Evolutionary conservation across 1,140 invertebrate genomes (phyloP).

Genomic region (Portunus trituberculatus): DNA sequence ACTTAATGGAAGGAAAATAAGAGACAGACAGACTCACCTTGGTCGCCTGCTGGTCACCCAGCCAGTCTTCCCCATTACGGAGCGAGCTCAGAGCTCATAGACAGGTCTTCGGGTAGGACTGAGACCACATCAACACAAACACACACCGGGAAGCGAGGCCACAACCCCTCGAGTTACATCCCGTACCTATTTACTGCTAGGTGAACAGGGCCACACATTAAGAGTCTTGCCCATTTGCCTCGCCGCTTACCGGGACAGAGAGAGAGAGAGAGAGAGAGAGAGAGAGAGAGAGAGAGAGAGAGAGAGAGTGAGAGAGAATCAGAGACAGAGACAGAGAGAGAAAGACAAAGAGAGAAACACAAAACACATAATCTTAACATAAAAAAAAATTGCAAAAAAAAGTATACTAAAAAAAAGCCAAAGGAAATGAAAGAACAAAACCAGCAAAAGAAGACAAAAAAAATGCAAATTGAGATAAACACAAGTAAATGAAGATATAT

Average conservation of each 20-base stretch:
- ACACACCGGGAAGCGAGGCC: too few relatives aligned
- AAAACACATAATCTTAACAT: background rate
- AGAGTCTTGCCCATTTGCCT: too few relatives aligned
- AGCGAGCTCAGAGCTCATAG: too few relatives aligned
- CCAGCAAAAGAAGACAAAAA: background rate
- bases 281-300: background rate
- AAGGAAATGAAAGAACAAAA: background rate
- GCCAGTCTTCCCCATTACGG: too few relatives aligned
- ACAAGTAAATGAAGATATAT: background rate
- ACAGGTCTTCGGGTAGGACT: too few relatives aligned
- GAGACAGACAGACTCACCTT: background rate
- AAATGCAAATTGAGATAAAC: background rate
- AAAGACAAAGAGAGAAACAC: background rate
- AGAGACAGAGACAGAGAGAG: background rate
- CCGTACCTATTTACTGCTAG: too few relatives aligned
- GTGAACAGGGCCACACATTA: too few relatives aligned
- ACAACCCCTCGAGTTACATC: too few relatives aligned
- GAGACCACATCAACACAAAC: too few relatives aligned
- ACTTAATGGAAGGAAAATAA: background rate
- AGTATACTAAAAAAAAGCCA: background rate
- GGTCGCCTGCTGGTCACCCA: too few relatives aligned
- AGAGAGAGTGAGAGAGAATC: background rate
- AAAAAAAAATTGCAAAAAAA: background rate
- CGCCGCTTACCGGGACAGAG: background rate
- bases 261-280: slow-evolving; percentile 26